Conservation (phyloP, 2,113 vertebrate species). For the Propithecus coquereli region DNA sequence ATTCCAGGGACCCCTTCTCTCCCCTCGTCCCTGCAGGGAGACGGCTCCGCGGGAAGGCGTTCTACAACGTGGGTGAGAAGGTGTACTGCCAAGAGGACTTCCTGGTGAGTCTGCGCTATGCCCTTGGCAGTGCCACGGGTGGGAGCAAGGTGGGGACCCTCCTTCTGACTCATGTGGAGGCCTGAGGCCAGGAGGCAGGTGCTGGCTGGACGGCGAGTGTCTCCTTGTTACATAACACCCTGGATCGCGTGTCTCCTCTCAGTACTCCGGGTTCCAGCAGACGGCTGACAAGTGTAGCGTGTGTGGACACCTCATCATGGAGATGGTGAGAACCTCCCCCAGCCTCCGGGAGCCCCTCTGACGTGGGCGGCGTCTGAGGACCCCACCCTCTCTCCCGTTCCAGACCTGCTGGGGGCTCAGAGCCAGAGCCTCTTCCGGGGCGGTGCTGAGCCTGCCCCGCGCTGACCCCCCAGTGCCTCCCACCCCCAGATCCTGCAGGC, state of each 20-base stretch:
- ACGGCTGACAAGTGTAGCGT: constrained; percentile 99
- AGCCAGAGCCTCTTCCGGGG: not conserved
- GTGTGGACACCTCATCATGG: constrained; percentile 99
- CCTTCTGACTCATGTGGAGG: not conserved
- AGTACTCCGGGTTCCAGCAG: constrained; percentile 99
- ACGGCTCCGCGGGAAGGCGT: constrained; percentile 95
- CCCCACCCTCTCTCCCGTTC: not conserved
- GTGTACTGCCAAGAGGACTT: constrained; percentile 99
- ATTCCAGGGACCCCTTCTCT: not conserved
- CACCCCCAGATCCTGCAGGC: constrained; percentile 94
- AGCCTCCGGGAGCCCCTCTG: not conserved
- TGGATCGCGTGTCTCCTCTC: constrained; percentile 59
- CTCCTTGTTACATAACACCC: not conserved
- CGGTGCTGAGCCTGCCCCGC: not conserved
- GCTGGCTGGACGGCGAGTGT: not conserved
- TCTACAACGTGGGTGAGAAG: constrained; percentile 98
- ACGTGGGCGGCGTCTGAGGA: not conserved
- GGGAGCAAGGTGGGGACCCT: not conserved
- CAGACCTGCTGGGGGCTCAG: constrained; percentile 31
- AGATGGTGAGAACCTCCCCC: constrained; percentile 91
- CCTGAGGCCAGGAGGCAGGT: not conserved
- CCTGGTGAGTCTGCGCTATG: constrained; percentile 88
- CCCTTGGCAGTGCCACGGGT: not conserved
- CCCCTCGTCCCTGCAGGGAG: constrained; percentile 83
- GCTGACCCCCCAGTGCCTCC: constrained; percentile 59